Evolutionary conservation across 2,797 vertebrate genomes (phyloP).

Genomic region (Acanthurus leucopareius): DNA sequence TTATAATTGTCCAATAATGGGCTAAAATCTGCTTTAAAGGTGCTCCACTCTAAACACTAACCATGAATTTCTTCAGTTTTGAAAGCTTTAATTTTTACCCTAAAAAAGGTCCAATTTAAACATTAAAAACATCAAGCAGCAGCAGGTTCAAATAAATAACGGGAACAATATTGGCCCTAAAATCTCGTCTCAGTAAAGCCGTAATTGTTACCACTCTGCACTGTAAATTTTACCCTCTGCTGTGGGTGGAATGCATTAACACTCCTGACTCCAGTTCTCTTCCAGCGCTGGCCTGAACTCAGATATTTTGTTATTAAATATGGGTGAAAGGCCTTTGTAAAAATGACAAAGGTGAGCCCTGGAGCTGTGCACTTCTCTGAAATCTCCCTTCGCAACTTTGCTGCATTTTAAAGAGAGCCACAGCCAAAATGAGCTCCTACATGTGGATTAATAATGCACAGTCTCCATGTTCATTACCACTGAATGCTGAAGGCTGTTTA

Average conservation of each 20-base stretch:
- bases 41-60: neutral
- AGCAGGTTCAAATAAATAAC: conserved; percentile 58
- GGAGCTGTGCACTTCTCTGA: conserved; percentile 78
- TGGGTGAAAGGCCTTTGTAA: conserved; percentile 87
- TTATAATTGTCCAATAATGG: neutral
- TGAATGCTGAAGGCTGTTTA: conserved; percentile 99
- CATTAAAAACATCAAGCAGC: conserved; percentile 28
- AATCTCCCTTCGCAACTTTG: conserved; percentile 66
- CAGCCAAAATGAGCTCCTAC: conserved; percentile 95
- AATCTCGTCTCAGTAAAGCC: conserved; percentile 37
- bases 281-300: conserved; percentile 84
- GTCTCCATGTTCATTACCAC: conserved; percentile 97
- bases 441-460: conserved; percentile 98
- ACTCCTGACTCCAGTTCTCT: conserved; percentile 30
- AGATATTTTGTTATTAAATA: conserved; percentile 89
- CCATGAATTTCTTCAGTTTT: neutral
- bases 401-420: conserved; percentile 77
- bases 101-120: conserved; percentile 12
- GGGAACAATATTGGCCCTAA: conserved; percentile 39
- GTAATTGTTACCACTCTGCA: conserved; percentile 83
- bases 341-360: conserved; percentile 91
- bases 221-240: conserved; percentile 70
- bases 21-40: neutral
- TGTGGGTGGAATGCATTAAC: conserved; percentile 80
- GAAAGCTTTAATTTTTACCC: conserved; percentile 23